A percentile compares a stretch with the other conserved stretches of the same genome.
Conservation (phyloP, 1,140 invertebrate species). For the Zaprionus camerounensis region DNA sequence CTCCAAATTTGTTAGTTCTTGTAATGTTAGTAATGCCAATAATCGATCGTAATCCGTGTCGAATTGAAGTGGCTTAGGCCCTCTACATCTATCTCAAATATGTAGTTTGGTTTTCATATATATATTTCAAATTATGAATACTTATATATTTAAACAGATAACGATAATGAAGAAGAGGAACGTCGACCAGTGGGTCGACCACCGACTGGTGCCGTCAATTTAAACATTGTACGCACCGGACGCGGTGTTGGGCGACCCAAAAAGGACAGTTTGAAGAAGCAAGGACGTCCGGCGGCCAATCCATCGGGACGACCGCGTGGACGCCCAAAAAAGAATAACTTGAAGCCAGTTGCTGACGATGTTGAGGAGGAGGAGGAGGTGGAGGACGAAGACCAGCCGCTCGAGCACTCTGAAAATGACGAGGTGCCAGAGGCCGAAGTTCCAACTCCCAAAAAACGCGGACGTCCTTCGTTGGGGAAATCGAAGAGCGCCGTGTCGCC, state of each 20-base stretch:
- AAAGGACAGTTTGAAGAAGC: conserved; percentile 50
- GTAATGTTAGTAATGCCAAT: no score
- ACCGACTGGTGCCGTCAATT: conserved; percentile 60
- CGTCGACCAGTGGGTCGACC: conserved; percentile 65
- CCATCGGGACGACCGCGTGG: conserved; percentile 37
- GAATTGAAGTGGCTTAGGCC: no score
- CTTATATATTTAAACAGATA: not conserved
- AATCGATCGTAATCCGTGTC: no score
- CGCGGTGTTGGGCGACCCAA: conserved; percentile 72
- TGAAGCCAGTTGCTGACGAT: not conserved
- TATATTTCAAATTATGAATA: not conserved
- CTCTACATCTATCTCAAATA: not conserved
- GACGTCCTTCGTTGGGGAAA: conserved; percentile 35
- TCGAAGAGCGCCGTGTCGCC: conserved; percentile 1
- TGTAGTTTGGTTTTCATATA: not conserved
- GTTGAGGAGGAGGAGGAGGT: conserved; percentile 44
- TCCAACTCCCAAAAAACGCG: conserved; percentile 63
- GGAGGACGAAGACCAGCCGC: conserved; percentile 23
- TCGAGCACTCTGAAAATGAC: conserved; percentile 9
- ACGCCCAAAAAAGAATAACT: conserved; percentile 25
- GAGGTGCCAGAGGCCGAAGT: conserved; percentile 2
- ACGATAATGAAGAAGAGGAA: conserved; percentile 54
- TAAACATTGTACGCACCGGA: conserved; percentile 68
- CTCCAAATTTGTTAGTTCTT: no score
- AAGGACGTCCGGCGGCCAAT: conserved; percentile 52